Percentiles rank a stretch among this genome's conserved stretches.
Evolutionary conservation across 2,113 vertebrate species (phyloP).

Genomic region (Anser brachyrhynchus): DNA sequence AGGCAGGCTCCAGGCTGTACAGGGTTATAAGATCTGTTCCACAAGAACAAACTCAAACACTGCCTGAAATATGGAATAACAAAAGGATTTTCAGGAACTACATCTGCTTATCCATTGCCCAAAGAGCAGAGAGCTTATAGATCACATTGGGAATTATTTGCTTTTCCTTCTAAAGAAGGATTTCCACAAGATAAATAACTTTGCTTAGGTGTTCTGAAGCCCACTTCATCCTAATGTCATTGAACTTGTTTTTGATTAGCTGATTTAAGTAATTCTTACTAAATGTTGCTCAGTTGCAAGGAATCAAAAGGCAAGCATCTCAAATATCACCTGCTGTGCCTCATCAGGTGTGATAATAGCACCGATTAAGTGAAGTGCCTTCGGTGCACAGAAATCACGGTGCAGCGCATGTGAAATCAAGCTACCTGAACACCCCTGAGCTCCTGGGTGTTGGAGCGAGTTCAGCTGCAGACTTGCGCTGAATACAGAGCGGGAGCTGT

Average conservation of each 20-base stretch:
- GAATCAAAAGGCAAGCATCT: constrained; percentile 53
- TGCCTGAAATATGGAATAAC: not conserved
- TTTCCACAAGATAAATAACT: constrained; percentile 38
- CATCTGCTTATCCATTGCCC: not conserved
- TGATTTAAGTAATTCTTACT: constrained; percentile 61
- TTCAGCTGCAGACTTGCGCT: not conserved
- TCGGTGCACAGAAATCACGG: constrained; percentile 9
- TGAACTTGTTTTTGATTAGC: constrained; percentile 50
- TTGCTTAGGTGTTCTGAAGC: constrained; percentile 3
- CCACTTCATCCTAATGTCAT: constrained; percentile 52
- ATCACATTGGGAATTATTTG: not conserved
- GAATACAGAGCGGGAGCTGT: not conserved
- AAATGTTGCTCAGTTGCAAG: constrained; percentile 51
- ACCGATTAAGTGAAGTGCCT: constrained; percentile 42
- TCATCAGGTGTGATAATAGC: constrained; percentile 66
- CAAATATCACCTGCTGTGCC: constrained; percentile 46
- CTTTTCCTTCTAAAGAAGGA: not conserved
- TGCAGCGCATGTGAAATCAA: not conserved
- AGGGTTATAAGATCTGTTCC: not conserved
- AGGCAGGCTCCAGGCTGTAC: not conserved
- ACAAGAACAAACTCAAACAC: not conserved
- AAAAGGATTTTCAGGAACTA: not conserved
- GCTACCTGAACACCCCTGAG: not conserved
- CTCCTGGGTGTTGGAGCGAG: not conserved
- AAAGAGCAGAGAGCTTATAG: not conserved